Base-by-base conservation (phyloP, 35 echinoderm and acorn worm genomes). In the Chiridota heheva region DNA sequence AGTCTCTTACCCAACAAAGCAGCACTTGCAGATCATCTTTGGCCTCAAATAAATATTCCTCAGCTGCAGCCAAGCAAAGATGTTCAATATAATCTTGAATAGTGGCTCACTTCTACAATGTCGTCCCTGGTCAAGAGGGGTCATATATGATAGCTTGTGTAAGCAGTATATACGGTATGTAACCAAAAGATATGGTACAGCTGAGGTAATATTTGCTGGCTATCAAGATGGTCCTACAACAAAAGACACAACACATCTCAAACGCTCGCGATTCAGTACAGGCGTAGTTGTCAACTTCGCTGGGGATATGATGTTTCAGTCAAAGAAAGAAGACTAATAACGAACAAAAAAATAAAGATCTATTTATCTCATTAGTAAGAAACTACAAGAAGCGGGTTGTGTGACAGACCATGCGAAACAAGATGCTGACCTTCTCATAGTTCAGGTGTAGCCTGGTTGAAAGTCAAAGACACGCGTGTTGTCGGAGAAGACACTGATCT, bases 401-500 rank as follows among this genome's bases (percentile, higher is more conserved):
- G 31, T 4, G 10, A 29, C 58, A 56, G 18, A 58, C 2, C 58
- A 76, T 76, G 71, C 71, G 20, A 42, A 76, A 37, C 70, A 57
- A 36, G 83, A 86, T 57, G 60, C 70, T 65, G 83, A 86, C 49
- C 56, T 66, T 2, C 18, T 76, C 35, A 86, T 86, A 15, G 42
- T 65, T 42, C 39, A 76, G 83, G 53, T 39, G 36, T 80, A 17
- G 36, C 20, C 20, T 39, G 1, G 22, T 26, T 58, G 0, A 43
- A 80, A 26, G 53, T 42, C 63, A 31, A 45, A 22, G 16, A 51
- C 35, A 63, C 36, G 24, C 8, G 25, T 62, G 55, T 81, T 3
- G 40, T 81, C 44, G 56, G 58, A 29, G 77, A 81, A 65, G 77
- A 81, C 60, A 47, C 78, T n/a, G 78, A 81, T 67, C 59, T 81